phyloP scores from a whole-genome alignment of 2,113 vertebrate species.

The Todiramphus chloris region DNA sequence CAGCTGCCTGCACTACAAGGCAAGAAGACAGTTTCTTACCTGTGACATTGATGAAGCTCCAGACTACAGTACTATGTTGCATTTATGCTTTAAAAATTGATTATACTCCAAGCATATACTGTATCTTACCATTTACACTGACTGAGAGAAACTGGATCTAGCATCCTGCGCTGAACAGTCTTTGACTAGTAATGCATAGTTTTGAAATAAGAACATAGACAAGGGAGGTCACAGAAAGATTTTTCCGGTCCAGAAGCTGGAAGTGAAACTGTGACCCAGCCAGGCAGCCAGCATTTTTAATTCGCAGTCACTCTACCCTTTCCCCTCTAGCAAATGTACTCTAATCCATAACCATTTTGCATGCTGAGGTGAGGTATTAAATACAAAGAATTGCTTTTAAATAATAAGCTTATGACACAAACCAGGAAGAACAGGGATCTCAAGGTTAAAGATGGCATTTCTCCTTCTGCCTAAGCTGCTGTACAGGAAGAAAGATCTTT shows the following conservation, averaged over 20 bases:
- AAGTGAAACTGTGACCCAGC: neutral
- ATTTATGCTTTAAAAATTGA: neutral
- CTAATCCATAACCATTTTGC: conserved; percentile 1
- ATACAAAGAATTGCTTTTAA: conserved; percentile 32
- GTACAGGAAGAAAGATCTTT: neutral
- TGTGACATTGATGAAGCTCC: neutral
- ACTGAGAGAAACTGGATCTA: neutral
- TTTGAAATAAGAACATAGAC: neutral
- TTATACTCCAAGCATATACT: neutral
- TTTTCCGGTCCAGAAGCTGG: neutral
- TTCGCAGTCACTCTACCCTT: neutral
- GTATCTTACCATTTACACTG: neutral
- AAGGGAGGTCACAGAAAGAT: neutral
- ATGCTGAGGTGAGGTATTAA: conserved; percentile 40
- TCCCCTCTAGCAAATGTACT: neutral
- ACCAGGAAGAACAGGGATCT: neutral
- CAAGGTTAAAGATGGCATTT: conserved; percentile 19
- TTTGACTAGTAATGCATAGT: neutral
- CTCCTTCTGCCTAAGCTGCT: neutral
- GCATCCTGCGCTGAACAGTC: neutral
- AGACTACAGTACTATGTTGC: no score
- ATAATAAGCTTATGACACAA: conserved; percentile 29
- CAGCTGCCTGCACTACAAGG: neutral
- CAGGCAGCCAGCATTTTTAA: neutral
- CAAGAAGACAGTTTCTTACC: neutral